A percentile compares a stretch with the other conserved stretches of the same genome.
These are phyloP conservation scores for Osmerus mordax DNA, from an alignment of 2,113 vertebrate genomes.

Conservation along the genomic window DNA sequence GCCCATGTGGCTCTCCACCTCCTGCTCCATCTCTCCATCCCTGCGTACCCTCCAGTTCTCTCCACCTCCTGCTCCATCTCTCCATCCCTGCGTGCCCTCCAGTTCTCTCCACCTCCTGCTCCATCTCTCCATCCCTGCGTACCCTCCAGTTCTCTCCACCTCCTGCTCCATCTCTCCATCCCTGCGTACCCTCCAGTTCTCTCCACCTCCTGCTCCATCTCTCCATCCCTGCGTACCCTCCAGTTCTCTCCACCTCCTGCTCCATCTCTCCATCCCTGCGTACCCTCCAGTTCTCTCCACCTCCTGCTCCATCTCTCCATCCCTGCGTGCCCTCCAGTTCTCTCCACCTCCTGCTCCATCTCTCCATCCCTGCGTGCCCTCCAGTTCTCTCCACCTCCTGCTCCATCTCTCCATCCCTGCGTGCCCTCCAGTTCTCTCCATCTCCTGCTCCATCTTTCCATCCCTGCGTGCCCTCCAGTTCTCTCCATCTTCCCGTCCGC, in stretches of 20 bases:
- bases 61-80: no score
- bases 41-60: background rate
- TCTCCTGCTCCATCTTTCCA: slow-evolving; percentile 4
- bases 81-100: no score
- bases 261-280: slow-evolving; percentile 1
- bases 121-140: no score
- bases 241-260: background rate
- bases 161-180: no score
- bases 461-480: background rate
- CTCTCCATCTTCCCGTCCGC: background rate
- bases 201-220: no score
- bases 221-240: no score
- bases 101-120: slow-evolving; percentile 5
- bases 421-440: no score
- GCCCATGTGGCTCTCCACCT: slow-evolving; percentile 17
- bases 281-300: no score
- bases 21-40: background rate
- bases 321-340: no score
- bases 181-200: background rate
- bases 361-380: no score
- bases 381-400: background rate
- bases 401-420: background rate
- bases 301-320: background rate
- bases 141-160: background rate
- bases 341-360: slow-evolving; percentile 1